Conservation (phyloP, 1,140 invertebrate genomes). For the Periplaneta americana region DNA sequence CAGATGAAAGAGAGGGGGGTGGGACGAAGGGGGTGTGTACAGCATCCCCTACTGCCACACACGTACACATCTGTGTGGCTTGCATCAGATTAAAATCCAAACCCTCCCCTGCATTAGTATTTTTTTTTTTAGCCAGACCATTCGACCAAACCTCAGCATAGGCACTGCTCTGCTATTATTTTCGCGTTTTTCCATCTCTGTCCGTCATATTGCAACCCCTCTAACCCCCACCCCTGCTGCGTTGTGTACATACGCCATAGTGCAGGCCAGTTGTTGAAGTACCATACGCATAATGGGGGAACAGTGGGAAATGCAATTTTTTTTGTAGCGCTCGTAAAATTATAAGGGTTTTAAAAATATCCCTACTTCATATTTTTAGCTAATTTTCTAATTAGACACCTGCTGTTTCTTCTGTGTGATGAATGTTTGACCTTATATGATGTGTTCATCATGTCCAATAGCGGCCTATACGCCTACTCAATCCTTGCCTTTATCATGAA, state of each 20-base stretch:
- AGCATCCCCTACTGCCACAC: too few relatives aligned
- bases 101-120: neutral
- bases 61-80: neutral
- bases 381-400: neutral
- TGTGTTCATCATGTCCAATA: too few relatives aligned
- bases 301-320: neutral
- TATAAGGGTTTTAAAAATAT: neutral
- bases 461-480: too few relatives aligned
- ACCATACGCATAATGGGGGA: neutral
- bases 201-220: neutral
- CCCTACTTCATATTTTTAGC: neutral
- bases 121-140: neutral
- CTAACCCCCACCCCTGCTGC: neutral
- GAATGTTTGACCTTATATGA: too few relatives aligned
- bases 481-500: too few relatives aligned
- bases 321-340: neutral
- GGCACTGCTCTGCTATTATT: neutral
- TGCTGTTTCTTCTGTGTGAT: neutral
- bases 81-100: neutral
- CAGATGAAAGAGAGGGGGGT: neutral
- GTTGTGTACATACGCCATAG: neutral
- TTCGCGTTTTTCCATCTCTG: neutral
- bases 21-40: neutral
- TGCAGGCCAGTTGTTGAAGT: neutral
- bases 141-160: neutral